A percentile compares a stretch with the other conserved stretches of the same genome.
These are phyloP conservation scores for Sarcophilus harrisii DNA, from an alignment of 2,797 vertebrate species.

Conservation along the genomic window DNA sequence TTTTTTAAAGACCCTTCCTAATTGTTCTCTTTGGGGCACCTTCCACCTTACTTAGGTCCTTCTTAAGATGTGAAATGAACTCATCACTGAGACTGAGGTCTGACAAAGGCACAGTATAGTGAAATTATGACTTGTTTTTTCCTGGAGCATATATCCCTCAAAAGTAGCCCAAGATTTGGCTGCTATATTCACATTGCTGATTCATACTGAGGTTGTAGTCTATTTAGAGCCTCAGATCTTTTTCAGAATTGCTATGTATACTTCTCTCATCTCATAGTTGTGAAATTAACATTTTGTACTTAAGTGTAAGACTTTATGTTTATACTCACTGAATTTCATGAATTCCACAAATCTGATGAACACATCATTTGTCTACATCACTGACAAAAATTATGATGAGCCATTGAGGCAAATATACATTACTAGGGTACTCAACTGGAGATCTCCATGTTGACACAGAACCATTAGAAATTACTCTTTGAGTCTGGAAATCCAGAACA, in stretches of 20 bases:
- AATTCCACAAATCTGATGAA: not conserved
- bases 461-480: not conserved
- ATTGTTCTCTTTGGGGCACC: not conserved
- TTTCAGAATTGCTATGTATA: not conserved
- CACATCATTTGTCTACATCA: not conserved
- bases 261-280: not conserved
- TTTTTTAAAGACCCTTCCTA: not conserved
- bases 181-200: not conserved
- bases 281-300: not conserved
- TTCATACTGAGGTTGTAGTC: not conserved
- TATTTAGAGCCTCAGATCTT: not conserved
- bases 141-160: not conserved
- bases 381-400: not conserved
- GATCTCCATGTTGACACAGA: not conserved
- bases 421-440: not conserved
- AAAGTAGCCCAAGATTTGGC: not conserved
- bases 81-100: not conserved
- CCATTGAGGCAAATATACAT: not conserved
- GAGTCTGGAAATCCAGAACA: not conserved
- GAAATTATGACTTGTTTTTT: not conserved
- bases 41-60: not conserved
- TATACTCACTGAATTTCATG: not conserved
- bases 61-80: not conserved
- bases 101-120: not conserved
- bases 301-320: not conserved